Conservation (phyloP, 2,888 invertebrate species). For the Lithophane ornitopus region DNA sequence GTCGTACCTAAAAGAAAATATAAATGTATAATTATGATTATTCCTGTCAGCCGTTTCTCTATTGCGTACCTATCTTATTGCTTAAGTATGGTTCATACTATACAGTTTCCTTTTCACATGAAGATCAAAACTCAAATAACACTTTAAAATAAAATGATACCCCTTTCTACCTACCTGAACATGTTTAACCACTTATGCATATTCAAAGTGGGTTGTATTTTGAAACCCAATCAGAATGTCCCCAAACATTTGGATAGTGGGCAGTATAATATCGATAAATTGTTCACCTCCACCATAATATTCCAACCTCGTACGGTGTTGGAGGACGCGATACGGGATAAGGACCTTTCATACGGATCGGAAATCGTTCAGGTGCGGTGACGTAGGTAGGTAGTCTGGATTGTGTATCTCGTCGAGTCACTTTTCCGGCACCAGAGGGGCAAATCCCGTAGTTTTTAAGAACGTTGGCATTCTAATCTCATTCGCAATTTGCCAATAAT, state of each 20-base stretch:
- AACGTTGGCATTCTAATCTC: no score
- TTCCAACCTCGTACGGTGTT: conserved; percentile 69
- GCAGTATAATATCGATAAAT: conserved; percentile 79
- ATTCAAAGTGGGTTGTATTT: conserved; percentile 62
- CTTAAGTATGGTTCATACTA: no score
- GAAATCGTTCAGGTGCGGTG: not conserved
- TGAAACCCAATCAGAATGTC: conserved; percentile 73
- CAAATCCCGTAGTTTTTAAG: no score
- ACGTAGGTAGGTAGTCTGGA: not conserved
- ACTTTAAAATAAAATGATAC: conserved; percentile 7
- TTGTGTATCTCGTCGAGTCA: conserved; percentile 3
- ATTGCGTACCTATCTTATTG: no score
- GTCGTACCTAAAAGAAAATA: no score
- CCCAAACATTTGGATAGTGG: conserved; percentile 70
- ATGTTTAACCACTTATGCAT: conserved; percentile 71
- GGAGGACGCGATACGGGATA: conserved; percentile 60
- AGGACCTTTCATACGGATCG: conserved; percentile 52
- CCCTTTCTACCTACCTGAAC: conserved; percentile 37
- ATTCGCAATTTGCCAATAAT: no score
- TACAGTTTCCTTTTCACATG: no score
- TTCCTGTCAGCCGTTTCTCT: no score
- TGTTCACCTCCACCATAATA: conserved; percentile 76
- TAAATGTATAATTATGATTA: no score
- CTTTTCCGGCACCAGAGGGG: no score
- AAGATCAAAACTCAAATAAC: not conserved